Evolutionary conservation across 37 sponge, comb jelly and placozoan species (phyloP).

Genomic region (Corticium candelabrum): DNA sequence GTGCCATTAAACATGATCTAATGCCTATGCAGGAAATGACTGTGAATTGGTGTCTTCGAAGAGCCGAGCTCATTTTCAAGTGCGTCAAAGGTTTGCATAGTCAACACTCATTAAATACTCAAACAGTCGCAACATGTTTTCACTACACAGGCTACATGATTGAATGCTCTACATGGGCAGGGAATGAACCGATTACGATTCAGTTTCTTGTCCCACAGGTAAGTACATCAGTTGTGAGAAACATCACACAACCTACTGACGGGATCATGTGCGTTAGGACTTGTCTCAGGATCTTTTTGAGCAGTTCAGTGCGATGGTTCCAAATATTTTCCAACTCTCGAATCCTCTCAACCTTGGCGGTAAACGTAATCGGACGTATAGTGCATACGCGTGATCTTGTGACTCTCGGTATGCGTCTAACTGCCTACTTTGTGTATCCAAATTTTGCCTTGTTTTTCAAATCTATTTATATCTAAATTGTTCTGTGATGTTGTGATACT

Average conservation of each 20-base stretch:
- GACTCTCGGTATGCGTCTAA: too few species aligned
- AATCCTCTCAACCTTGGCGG: conserved; percentile 40
- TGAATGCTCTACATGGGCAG: conserved; percentile 55
- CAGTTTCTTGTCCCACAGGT: conserved; percentile 82
- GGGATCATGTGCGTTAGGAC: conserved; percentile 20
- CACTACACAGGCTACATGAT: conserved; percentile 69
- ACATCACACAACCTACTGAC: not conserved
- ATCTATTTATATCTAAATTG: too few species aligned
- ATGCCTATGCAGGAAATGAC: conserved; percentile 97
- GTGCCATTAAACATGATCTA: too few species aligned
- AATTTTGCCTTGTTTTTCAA: too few species aligned
- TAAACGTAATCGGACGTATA: too few species aligned
- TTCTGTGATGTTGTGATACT: too few species aligned
- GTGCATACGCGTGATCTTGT: too few species aligned
- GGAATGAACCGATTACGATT: conserved; percentile 47
- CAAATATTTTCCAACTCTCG: conserved; percentile 56
- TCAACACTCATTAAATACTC: not conserved
- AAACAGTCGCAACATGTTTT: not conserved
- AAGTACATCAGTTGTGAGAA: conserved; percentile 6
- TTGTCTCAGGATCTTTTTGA: conserved; percentile 61
- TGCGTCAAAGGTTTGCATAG: conserved; percentile 81
- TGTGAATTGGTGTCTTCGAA: conserved; percentile 81
- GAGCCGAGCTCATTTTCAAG: conserved; percentile 91
- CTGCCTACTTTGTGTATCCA: too few species aligned
- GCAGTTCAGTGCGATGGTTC: conserved; percentile 70